Evolutionary conservation across 2,888 invertebrate genomes (phyloP).

Genomic region (Cantharis rufa): DNA sequence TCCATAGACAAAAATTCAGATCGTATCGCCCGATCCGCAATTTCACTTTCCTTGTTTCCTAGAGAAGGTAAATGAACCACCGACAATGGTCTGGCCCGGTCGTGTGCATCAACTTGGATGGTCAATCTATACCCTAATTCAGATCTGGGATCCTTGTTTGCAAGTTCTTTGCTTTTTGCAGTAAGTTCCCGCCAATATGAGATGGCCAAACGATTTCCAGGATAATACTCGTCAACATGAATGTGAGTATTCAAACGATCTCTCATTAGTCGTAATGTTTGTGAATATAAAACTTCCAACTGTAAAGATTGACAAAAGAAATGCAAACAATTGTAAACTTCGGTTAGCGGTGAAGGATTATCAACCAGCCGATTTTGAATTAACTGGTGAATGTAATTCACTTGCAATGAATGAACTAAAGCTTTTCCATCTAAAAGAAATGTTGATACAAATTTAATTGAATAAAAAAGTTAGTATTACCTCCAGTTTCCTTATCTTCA

Average conservation of each 20-base stretch:
- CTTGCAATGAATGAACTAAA: slow-evolving; percentile 91
- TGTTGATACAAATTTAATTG: slow-evolving; percentile 2
- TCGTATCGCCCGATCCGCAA: slow-evolving; percentile 77
- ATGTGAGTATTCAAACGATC: slow-evolving; percentile 89
- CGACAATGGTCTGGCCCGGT: slow-evolving; percentile 75
- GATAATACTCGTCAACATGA: slow-evolving; percentile 86
- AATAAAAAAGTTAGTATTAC: slow-evolving; percentile 51
- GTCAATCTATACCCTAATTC: slow-evolving; percentile 88
- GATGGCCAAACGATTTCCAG: slow-evolving; percentile 86
- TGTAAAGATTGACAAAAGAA: slow-evolving; percentile 95
- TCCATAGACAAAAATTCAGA: slow-evolving; percentile 95
- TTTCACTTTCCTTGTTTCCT: slow-evolving; percentile 70
- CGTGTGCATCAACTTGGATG: slow-evolving; percentile 83
- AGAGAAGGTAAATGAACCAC: slow-evolving; percentile 70
- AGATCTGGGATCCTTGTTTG: slow-evolving; percentile 70
- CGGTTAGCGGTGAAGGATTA: slow-evolving; percentile 76
- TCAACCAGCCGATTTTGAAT: slow-evolving; percentile 88
- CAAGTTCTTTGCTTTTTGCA: slow-evolving; percentile 54
- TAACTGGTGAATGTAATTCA: slow-evolving; percentile 91
- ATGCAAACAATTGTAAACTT: slow-evolving; percentile 83
- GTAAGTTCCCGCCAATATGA: slow-evolving; percentile 87
- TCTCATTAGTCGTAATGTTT: slow-evolving; percentile 83
- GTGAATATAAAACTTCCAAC: slow-evolving; percentile 86
- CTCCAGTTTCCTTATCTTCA: slow-evolving; percentile 95
- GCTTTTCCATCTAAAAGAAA: slow-evolving; percentile 81